Evolutionary conservation across 2,113 vertebrate genomes (phyloP), one percentile per base, ranked within the genome.

Genomic region (Chunga burmeisteri): DNA sequence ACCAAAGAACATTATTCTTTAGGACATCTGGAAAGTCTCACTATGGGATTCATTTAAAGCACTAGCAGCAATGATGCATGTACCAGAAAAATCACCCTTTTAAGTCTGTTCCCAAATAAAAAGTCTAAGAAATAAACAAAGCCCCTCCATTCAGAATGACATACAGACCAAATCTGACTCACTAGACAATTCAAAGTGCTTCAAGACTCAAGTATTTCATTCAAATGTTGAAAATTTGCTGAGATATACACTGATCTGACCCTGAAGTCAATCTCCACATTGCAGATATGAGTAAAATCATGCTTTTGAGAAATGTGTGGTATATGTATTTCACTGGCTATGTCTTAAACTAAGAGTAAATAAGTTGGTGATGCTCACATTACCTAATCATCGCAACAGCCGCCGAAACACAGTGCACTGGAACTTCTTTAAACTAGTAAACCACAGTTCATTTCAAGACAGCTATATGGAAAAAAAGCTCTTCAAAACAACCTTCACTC

Each of bases 261-360:
- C 34, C 6, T 26, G 16, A 52, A 59, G 44, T 21, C 34, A 82
- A 27, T 36, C 42, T 59, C 66, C 47, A 11, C 38, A 70, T n/a
- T 27, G 49, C 36, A 53, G 26, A 23, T 52, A 49, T 17, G 6
- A 71, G 20, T 40, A 16, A 26, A 93, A 15, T n/a, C 30, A 40
- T 26, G 9, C 4, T 81, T 86, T 46, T 71, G 20, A 49, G 46
- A 72, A 47, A 61, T 0, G 0, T 27, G 15, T 52, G 34, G 12
- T n/a, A 23, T 25, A 27, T 0, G 0, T 49, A 55, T 84, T 74
- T 62, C 36, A 74, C 13, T 2, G 2, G 22, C 27, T 84, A 11
- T 3, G 6, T 44, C 53, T 55, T 44, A 74, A 59, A 42, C n/a
- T 38, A 44, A 68, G 40, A 55, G 30, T n/a, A 66, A 66, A 30